A percentile compares a stretch with the other conserved stretches of the same genome.
Conservation (phyloP, 1,140 invertebrate species). For the Musca vetustissima region DNA sequence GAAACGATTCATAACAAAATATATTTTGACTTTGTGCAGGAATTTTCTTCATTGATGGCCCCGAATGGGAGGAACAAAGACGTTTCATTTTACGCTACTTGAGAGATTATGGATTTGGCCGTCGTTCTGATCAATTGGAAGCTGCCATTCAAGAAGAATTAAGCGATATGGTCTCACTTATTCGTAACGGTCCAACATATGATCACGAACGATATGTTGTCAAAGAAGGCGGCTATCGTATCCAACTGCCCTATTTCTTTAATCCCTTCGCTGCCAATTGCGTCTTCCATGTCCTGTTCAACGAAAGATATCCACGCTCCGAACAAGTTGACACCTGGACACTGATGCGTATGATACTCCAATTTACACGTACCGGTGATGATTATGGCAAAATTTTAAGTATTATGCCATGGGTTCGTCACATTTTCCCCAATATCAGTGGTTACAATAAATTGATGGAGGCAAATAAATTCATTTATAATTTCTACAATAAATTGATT, state of each 20-base stretch:
- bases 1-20: neutral
- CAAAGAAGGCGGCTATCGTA: conserved; percentile 54
- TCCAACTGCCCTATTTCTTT: conserved; percentile 57
- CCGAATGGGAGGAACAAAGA: conserved; percentile 70
- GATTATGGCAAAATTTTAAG: conserved; percentile 62
- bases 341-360: conserved; percentile 49
- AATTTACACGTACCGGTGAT: conserved; percentile 59
- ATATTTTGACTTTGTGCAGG: neutral
- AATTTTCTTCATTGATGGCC: conserved; percentile 62
- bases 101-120: conserved; percentile 74
- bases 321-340: conserved; percentile 54
- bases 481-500: conserved; percentile 54
- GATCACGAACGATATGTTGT: conserved; percentile 58
- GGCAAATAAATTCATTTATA: conserved; percentile 47
- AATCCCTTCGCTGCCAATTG: conserved; percentile 58
- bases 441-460: conserved; percentile 58
- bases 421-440: conserved; percentile 60
- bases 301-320: conserved; percentile 52
- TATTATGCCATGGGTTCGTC: conserved; percentile 63
- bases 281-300: conserved; percentile 56
- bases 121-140: conserved; percentile 62
- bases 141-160: conserved; percentile 59
- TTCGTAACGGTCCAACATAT: conserved; percentile 59
- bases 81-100: conserved; percentile 70
- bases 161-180: conserved; percentile 60